Percentiles rank a stretch among this genome's conserved stretches.
Evolutionary conservation across 2,888 invertebrate species (phyloP).

Genomic region (Rotaria sp.): DNA sequence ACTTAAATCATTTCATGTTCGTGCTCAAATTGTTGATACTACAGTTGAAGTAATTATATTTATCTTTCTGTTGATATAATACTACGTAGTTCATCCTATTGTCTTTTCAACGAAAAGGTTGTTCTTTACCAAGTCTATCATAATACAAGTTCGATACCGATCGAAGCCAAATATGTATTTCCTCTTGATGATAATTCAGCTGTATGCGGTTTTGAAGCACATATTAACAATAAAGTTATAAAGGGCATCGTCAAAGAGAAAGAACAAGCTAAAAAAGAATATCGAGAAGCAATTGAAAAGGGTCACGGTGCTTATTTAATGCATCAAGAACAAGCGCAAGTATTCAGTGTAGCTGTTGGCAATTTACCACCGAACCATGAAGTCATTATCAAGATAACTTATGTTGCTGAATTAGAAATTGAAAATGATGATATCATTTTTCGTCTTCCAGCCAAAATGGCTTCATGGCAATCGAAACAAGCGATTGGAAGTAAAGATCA

Average conservation of each 20-base stretch:
- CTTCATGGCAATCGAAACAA: conserved; percentile 51
- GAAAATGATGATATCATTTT: conserved; percentile 53
- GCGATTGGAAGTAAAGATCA: conserved; percentile 43
- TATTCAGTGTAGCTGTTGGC: conserved; percentile 56
- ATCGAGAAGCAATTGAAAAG: conserved; percentile 53
- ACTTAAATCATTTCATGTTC: conserved; percentile 49
- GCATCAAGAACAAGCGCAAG: conserved; percentile 55
- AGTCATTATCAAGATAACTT: conserved; percentile 56
- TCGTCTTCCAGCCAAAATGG: conserved; percentile 51
- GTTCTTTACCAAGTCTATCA: conserved; percentile 51
- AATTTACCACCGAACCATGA: conserved; percentile 52
- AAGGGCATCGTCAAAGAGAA: conserved; percentile 55
- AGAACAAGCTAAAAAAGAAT: conserved; percentile 52
- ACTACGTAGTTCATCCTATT: background rate
- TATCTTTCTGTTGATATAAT: background rate
- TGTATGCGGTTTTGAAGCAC: conserved; percentile 57
- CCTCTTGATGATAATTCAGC: conserved; percentile 55
- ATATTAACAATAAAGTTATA: conserved; percentile 55
- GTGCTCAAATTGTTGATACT: conserved; percentile 51
- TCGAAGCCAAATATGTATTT: conserved; percentile 56
- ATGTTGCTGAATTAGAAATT: conserved; percentile 54
- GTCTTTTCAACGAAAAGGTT: conserved; percentile 45
- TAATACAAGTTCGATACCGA: conserved; percentile 46
- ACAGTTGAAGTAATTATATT: conserved; percentile 46
- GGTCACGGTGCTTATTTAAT: conserved; percentile 57